Evolutionary conservation across 2,113 vertebrate species (phyloP).

Genomic region (Rhabdornis inornatus): DNA sequence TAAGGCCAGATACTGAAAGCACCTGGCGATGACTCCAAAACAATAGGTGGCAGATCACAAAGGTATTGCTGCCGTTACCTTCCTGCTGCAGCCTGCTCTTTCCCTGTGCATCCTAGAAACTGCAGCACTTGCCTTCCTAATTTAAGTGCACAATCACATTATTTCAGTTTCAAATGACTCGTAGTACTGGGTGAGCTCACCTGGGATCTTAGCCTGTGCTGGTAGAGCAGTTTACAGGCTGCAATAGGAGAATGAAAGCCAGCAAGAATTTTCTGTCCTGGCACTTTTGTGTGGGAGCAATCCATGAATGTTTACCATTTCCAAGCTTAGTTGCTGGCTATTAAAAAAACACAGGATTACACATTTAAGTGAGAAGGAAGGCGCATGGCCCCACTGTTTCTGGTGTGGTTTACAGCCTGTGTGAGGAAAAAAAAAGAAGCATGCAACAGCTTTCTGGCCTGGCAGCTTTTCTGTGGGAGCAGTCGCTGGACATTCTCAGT

Average conservation of each 20-base stretch:
- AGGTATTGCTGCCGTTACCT: background rate
- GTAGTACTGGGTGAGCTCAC: background rate
- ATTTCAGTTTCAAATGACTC: accelerated
- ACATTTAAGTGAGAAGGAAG: background rate
- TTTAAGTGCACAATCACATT: background rate
- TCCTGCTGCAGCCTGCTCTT: background rate
- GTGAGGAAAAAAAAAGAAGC: background rate
- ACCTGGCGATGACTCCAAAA: background rate
- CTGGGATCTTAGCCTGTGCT: background rate
- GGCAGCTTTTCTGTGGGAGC: background rate
- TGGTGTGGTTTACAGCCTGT: background rate
- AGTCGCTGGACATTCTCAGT: background rate
- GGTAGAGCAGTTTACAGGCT: background rate
- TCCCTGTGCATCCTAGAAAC: background rate
- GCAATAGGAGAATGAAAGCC: background rate
- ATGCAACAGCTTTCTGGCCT: background rate
- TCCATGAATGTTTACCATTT: background rate
- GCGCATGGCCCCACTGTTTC: background rate
- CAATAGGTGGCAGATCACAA: background rate
- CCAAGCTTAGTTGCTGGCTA: background rate
- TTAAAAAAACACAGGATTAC: background rate
- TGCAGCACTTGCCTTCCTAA: background rate
- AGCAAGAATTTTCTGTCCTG: background rate
- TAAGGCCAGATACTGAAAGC: background rate
- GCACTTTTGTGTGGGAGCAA: background rate